A percentile compares a stretch with the other conserved stretches of the same genome.
phyloP scores from a whole-genome alignment of 1,140 invertebrate species.

The Leucophenga varia region DNA sequence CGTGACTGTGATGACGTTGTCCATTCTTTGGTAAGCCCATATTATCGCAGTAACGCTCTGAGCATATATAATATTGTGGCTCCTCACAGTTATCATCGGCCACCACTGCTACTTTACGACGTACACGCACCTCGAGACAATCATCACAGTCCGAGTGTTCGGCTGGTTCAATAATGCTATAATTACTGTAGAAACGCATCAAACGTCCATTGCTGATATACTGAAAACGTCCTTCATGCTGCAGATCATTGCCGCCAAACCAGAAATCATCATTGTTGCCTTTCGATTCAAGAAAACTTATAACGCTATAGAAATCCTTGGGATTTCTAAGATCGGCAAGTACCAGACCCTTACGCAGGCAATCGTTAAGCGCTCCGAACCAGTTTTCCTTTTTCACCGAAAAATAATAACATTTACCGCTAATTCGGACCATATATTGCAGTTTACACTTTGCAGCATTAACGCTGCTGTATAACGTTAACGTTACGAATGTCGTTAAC shows the following conservation, averaged over 20 bases:
- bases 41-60: constrained; percentile 12
- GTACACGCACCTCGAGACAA: constrained; percentile 30
- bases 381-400: constrained; percentile 36
- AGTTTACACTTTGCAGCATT: too few species aligned
- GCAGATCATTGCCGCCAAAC: constrained; percentile 37
- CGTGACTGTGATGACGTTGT: constrained; percentile 28
- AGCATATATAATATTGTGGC: constrained; percentile 34
- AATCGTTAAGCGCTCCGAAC: constrained; percentile 41
- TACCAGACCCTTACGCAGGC: constrained; percentile 71
- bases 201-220: constrained; percentile 29
- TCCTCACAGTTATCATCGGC: constrained; percentile 34
- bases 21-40: background rate
- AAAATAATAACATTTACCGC: constrained; percentile 34
- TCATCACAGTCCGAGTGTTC: constrained; percentile 31
- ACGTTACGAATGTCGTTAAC: too few species aligned
- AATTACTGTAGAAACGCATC: constrained; percentile 15
- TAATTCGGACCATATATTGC: constrained; percentile 16
- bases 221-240: constrained; percentile 27
- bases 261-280: constrained; percentile 30
- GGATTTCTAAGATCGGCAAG: constrained; percentile 55
- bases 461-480: too few species aligned
- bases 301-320: constrained; percentile 20
- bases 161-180: constrained; percentile 14
- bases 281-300: constrained; percentile 1
- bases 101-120: constrained; percentile 18